phyloP scores from a whole-genome alignment of 2,888 invertebrate species.

The Tanypteryx hageni region DNA sequence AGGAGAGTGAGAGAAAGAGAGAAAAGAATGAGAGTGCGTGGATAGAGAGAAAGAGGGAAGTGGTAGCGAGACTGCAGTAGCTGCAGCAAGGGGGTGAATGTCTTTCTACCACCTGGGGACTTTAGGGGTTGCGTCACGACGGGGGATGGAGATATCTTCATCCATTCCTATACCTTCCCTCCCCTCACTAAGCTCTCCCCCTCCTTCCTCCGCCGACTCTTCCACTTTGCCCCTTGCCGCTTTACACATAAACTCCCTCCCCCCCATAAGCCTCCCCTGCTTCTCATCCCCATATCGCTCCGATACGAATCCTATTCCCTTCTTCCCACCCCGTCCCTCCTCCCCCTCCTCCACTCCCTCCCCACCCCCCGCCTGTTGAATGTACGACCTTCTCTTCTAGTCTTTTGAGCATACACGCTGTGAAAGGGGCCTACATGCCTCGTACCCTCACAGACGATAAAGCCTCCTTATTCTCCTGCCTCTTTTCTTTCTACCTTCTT shows the following conservation, averaged over 20 bases:
- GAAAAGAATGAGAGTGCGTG: no score
- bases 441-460: slow-evolving; percentile 26
- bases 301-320: neutral
- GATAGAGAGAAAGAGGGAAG: no score
- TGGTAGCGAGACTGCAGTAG: no score
- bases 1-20: no score
- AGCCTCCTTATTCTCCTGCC: neutral
- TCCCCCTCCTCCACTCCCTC: neutral
- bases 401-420: slow-evolving; percentile 24
- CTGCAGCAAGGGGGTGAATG: neutral
- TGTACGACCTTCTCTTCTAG: neutral
- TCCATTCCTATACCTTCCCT: neutral
- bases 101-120: slow-evolving; percentile 7
- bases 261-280: neutral
- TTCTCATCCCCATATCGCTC: neutral
- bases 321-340: neutral
- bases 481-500: neutral
- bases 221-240: neutral
- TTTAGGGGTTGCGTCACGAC: slow-evolving; percentile 25
- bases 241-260: neutral
- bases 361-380: slow-evolving; percentile 21
- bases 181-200: neutral
- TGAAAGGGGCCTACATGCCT: slow-evolving; percentile 4
- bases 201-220: neutral
- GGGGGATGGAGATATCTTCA: slow-evolving; percentile 26